These are phyloP conservation scores for Austrofundulus limnaeus DNA, from an alignment of 2,113 vertebrate species.

Conservation along the genomic window DNA sequence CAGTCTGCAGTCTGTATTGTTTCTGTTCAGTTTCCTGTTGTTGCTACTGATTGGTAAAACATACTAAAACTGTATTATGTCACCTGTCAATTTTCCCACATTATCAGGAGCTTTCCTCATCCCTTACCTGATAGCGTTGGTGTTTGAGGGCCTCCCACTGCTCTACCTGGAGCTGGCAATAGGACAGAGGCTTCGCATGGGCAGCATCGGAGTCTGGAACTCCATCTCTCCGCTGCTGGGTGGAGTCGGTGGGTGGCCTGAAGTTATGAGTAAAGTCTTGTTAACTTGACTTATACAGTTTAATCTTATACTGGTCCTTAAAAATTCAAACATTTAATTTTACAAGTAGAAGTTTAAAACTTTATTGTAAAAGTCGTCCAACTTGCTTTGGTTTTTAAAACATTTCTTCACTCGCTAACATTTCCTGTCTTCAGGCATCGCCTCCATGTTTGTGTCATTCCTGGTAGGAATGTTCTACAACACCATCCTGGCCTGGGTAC, in stretches of 20 bases:
- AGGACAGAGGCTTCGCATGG: slow-evolving; percentile 85
- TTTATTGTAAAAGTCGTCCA: too few species aligned
- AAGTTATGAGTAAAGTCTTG: neutral
- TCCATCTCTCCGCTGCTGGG: slow-evolving; percentile 84
- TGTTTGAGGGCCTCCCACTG: slow-evolving; percentile 88
- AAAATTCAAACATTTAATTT: too few species aligned
- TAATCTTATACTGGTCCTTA: too few species aligned
- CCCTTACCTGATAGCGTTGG: slow-evolving; percentile 86
- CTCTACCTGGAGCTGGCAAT: slow-evolving; percentile 88
- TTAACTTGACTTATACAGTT: too few species aligned
- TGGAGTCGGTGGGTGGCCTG: slow-evolving; percentile 80
- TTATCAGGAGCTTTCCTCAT: slow-evolving; percentile 89
- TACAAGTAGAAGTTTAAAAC: too few species aligned
- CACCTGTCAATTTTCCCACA: neutral
- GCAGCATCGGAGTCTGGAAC: slow-evolving; percentile 86
- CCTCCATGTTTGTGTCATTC: slow-evolving; percentile 76
- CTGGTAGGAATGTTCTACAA: slow-evolving; percentile 86
- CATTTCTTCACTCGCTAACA: neutral
- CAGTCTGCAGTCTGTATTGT: too few species aligned
- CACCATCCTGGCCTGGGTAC: slow-evolving; percentile 85
- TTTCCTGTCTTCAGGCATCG: slow-evolving; percentile 71
- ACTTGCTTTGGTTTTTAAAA: neutral
- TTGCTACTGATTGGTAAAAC: neutral
- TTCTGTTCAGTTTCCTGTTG: neutral
- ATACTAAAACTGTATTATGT: neutral